phyloP scores from a whole-genome alignment of 1,140 invertebrate genomes.

The Bombus polaris region DNA sequence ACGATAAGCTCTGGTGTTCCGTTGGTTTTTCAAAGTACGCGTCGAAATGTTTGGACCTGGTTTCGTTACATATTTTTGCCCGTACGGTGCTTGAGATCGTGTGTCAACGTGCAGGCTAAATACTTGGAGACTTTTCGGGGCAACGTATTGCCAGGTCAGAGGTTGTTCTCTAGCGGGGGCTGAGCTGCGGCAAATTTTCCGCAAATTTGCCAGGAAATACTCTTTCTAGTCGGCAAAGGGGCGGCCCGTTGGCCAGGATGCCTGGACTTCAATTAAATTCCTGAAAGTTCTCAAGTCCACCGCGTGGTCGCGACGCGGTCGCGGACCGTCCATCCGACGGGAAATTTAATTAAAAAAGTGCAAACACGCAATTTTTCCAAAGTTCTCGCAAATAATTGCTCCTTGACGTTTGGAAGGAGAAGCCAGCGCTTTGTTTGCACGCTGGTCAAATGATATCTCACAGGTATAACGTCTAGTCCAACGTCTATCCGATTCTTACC shows the following conservation, averaged over 20 bases:
- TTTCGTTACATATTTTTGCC: too few species aligned
- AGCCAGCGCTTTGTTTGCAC: constrained; percentile 34
- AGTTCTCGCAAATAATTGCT: constrained; percentile 50
- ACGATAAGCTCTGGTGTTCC: too few species aligned
- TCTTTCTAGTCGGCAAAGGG: constrained; percentile 35
- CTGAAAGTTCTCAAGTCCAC: constrained; percentile 61
- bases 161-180: not conserved
- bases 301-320: constrained; percentile 54
- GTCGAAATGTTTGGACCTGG: too few species aligned
- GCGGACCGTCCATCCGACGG: constrained; percentile 23
- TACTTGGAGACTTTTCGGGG: not conserved
- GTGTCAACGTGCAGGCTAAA: too few species aligned
- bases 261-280: constrained; percentile 68
- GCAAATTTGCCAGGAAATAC: constrained; percentile 45
- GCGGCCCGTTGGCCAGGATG: constrained; percentile 33
- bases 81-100: too few species aligned
- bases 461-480: not conserved
- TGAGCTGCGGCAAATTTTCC: constrained; percentile 28
- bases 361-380: constrained; percentile 64
- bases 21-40: too few species aligned
- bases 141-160: not conserved
- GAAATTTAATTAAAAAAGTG: constrained; percentile 73
- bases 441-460: constrained; percentile 40
- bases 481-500: not conserved
- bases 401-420: not conserved